Percentiles rank a stretch among this genome's conserved stretches.
phyloP scores from a whole-genome alignment of 2,888 invertebrate species.

The Sinhomidia bicolor region DNA sequence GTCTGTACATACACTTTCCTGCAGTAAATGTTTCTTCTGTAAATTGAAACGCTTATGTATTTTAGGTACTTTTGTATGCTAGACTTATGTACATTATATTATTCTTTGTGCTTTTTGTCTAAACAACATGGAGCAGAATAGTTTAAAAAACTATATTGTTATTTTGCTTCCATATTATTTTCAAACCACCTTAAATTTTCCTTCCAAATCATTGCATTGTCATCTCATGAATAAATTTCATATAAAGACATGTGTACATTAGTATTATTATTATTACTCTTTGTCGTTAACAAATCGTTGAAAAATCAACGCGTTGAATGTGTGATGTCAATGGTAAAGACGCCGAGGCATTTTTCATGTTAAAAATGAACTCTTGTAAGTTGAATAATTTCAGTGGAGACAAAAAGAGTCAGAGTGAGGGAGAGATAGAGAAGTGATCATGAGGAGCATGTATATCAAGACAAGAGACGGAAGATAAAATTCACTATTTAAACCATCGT shows the following conservation, averaged over 20 bases:
- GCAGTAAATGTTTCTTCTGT: too few species aligned
- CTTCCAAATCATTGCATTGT: constrained; percentile 28
- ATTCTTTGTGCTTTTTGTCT: too few species aligned
- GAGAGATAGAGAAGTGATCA: background rate
- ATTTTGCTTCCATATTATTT: background rate
- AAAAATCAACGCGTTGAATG: too few species aligned
- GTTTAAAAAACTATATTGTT: background rate
- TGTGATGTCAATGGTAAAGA: too few species aligned
- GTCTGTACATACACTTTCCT: too few species aligned
- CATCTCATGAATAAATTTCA: constrained; percentile 46
- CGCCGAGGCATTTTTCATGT: background rate
- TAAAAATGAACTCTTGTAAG: background rate
- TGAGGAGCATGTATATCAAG: background rate
- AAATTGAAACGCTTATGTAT: too few species aligned
- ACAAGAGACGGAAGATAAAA: constrained; percentile 55
- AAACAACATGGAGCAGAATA: too few species aligned
- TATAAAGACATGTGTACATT: constrained; percentile 12
- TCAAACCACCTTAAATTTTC: background rate
- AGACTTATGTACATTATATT: too few species aligned
- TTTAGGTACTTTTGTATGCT: too few species aligned
- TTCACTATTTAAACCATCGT: constrained; percentile 55
- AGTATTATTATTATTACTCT: background rate
- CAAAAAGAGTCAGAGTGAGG: background rate
- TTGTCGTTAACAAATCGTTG: background rate
- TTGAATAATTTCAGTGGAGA: constrained; percentile 11